These are phyloP conservation scores for Hemichromis elongatus DNA, from an alignment of 2,113 vertebrate genomes.

Conservation along the genomic window DNA sequence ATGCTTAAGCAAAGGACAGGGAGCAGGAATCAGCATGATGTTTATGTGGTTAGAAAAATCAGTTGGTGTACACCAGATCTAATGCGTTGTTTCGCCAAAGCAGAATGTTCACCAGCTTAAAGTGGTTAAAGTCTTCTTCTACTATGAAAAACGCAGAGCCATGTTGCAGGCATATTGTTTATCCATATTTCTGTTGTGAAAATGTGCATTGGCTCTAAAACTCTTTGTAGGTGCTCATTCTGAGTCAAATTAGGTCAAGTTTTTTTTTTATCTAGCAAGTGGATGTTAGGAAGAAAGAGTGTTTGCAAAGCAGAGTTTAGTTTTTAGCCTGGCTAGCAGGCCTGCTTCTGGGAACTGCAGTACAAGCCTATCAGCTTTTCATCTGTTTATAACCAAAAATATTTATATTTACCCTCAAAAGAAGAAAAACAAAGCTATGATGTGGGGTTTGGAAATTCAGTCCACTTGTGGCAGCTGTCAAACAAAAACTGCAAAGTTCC, in stretches of 20 bases:
- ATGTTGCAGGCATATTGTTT: not conserved
- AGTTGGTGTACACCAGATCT: not conserved
- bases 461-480: not conserved
- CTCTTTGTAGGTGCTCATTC: not conserved
- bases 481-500: not conserved
- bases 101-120: not conserved
- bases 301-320: not conserved
- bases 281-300: not conserved
- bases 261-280: not conserved
- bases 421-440: not conserved
- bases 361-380: not conserved
- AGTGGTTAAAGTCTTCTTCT: not conserved
- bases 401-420: not conserved
- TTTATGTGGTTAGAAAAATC: not conserved
- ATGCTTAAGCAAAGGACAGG: not conserved
- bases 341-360: not conserved
- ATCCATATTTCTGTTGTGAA: not conserved
- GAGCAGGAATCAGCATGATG: not conserved
- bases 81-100: not conserved
- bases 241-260: fast-evolving
- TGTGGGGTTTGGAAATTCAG: not conserved
- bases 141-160: not conserved
- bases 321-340: not conserved
- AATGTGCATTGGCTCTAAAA: not conserved
- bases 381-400: not conserved